Evolutionary conservation across 2,888 invertebrate genomes (phyloP).

Genomic region (Phlogophora meticulosa): DNA sequence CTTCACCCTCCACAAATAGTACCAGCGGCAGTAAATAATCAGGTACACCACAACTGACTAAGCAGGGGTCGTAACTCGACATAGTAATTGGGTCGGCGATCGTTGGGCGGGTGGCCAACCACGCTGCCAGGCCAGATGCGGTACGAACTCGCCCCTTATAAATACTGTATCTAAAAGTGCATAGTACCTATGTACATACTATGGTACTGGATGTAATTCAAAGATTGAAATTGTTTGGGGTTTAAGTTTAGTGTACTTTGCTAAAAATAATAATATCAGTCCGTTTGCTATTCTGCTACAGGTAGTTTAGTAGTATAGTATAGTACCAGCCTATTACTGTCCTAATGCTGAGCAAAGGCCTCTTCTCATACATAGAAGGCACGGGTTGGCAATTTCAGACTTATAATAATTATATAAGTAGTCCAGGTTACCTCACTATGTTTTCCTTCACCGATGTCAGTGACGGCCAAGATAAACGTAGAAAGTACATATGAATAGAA

Average conservation of each 20-base stretch:
- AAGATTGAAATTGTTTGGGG: conserved; percentile 10
- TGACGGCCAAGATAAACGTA: no score
- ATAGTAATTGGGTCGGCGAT: conserved; percentile 68
- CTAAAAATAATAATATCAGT: no score
- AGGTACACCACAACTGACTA: conserved; percentile 50
- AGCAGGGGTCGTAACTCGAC: conserved; percentile 60
- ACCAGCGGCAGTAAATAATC: conserved; percentile 54
- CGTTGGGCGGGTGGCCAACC: conserved; percentile 71
- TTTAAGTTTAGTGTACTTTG: background rate
- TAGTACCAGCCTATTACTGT: no score
- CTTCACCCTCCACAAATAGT: conserved; percentile 27
- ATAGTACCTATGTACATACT: conserved; percentile 24
- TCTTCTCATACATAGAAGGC: no score
- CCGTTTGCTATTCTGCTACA: no score
- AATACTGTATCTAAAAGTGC: conserved; percentile 53
- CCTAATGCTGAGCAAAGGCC: no score
- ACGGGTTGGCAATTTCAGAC: no score
- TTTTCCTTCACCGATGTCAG: no score
- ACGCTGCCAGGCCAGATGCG: conserved; percentile 56
- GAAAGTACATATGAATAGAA: no score
- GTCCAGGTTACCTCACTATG: no score
- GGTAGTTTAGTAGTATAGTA: no score
- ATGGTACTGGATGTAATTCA: conserved; percentile 7
- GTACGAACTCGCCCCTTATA: conserved; percentile 44
- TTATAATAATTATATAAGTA: no score